These are phyloP conservation scores for Drosophila recens DNA, from an alignment of 2,888 invertebrate species.

Conservation along the genomic window DNA sequence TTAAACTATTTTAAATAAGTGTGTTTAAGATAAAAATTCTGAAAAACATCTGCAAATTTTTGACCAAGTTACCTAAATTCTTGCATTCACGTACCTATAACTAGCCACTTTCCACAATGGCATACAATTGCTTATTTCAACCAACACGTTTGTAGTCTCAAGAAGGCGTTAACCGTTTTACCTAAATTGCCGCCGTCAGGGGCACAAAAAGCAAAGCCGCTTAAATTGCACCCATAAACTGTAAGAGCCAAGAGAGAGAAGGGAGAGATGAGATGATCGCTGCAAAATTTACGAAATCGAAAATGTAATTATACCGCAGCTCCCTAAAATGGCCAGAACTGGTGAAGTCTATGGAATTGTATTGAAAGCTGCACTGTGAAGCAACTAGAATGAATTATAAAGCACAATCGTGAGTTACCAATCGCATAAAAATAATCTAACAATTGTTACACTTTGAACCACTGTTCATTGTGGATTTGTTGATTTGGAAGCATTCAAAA, in stretches of 20 bases:
- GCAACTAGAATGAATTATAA: constrained; percentile 1
- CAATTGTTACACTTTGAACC: not conserved
- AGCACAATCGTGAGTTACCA: no score
- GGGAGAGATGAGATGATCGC: constrained; percentile 12
- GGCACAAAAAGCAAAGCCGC: no score
- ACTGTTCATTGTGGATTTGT: constrained; percentile 35
- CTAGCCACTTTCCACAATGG: constrained; percentile 66
- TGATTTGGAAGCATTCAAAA: constrained; percentile 41
- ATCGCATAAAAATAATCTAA: not conserved
- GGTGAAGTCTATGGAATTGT: no score
- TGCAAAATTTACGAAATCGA: constrained; percentile 75
- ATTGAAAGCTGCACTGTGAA: no score
- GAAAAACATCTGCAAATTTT: no score
- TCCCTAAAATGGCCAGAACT: constrained; percentile 60
- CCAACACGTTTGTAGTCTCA: constrained; percentile 60
- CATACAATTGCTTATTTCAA: no score
- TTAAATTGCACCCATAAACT: constrained; percentile 66
- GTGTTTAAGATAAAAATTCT: no score
- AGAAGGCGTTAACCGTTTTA: constrained; percentile 80
- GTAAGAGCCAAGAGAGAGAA: not conserved
- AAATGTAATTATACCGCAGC: constrained; percentile 77
- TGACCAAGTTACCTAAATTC: no score
- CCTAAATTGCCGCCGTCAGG: constrained; percentile 77
- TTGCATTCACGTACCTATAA: constrained; percentile 35
- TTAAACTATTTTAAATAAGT: constrained; percentile 49